A percentile compares a stretch with the other conserved stretches of the same genome.
phyloP scores from a whole-genome alignment of 2,797 vertebrate species.

The Notolepis coatsorum region DNA sequence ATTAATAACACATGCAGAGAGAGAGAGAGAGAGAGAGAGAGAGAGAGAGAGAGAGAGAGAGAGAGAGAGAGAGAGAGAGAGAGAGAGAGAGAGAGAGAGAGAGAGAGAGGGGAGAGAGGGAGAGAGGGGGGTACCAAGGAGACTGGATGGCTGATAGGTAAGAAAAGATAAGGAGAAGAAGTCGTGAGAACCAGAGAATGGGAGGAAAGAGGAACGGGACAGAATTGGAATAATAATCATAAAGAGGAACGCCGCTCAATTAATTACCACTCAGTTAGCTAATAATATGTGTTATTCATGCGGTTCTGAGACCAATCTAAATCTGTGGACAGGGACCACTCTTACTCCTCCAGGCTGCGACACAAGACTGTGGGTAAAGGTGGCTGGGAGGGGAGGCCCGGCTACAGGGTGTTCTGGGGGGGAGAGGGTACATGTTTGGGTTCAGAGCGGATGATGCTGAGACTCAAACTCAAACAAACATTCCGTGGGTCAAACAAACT shows the following conservation, averaged over 20 bases:
- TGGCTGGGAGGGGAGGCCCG: too few species aligned
- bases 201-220: slow-evolving; percentile 14
- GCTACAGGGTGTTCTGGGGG: slow-evolving; percentile 33
- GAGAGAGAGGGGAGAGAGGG: slow-evolving; percentile 1
- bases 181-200: slow-evolving; percentile 33
- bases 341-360: slow-evolving; percentile 30
- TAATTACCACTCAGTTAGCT: too few species aligned
- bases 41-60: background rate
- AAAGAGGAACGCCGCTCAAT: slow-evolving; percentile 14
- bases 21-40: slow-evolving; percentile 21
- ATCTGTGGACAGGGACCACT: slow-evolving; percentile 20
- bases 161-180: slow-evolving; percentile 38
- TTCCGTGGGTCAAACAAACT: background rate
- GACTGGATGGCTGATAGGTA: slow-evolving; percentile 32
- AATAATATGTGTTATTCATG: slow-evolving; percentile 57
- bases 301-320: slow-evolving; percentile 26
- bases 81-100: background rate
- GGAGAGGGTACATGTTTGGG: background rate
- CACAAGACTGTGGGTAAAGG: too few species aligned
- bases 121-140: slow-evolving; percentile 24
- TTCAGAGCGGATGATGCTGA: too few species aligned
- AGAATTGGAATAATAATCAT: slow-evolving; percentile 27
- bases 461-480: background rate
- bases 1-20: slow-evolving; percentile 64
- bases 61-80: background rate